phyloP scores from a whole-genome alignment of 2,797 vertebrate species.

The Gadopsis bispinosus region DNA sequence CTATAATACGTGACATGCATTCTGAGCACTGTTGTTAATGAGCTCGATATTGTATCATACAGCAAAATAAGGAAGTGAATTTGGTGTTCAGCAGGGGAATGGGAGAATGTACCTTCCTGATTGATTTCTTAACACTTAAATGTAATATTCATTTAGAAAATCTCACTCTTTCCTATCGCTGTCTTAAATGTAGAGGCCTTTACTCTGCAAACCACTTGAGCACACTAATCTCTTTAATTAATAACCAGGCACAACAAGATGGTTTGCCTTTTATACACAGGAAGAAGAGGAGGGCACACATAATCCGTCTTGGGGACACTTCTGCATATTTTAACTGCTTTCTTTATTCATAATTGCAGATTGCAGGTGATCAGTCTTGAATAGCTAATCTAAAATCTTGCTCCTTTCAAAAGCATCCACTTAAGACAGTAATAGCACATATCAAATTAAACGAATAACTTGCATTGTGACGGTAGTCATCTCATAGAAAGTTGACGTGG shows the following conservation, averaged over 20 bases:
- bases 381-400: constrained; percentile 16
- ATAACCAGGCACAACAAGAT: constrained; percentile 20
- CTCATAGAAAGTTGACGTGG: constrained; percentile 29
- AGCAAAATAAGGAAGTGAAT: neutral
- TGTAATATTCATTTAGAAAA: constrained; percentile 3
- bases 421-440: constrained; percentile 14
- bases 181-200: constrained; percentile 18
- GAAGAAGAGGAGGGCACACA: constrained; percentile 18
- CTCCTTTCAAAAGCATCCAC: constrained; percentile 16
- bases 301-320: constrained; percentile 26
- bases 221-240: constrained; percentile 20
- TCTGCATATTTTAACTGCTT: constrained; percentile 23
- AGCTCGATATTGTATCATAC: neutral
- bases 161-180: constrained; percentile 5
- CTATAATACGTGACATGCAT: neutral
- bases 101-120: neutral
- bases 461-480: constrained; percentile 8
- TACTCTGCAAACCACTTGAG: constrained; percentile 32
- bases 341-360: constrained; percentile 10
- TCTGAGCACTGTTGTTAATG: neutral
- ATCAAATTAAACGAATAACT: constrained; percentile 5
- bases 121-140: constrained; percentile 4
- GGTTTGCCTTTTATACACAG: constrained; percentile 16
- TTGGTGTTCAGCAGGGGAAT: neutral
- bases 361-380: neutral